phyloP scores from a whole-genome alignment of 2,888 invertebrate species.

The Xylota segnis region DNA sequence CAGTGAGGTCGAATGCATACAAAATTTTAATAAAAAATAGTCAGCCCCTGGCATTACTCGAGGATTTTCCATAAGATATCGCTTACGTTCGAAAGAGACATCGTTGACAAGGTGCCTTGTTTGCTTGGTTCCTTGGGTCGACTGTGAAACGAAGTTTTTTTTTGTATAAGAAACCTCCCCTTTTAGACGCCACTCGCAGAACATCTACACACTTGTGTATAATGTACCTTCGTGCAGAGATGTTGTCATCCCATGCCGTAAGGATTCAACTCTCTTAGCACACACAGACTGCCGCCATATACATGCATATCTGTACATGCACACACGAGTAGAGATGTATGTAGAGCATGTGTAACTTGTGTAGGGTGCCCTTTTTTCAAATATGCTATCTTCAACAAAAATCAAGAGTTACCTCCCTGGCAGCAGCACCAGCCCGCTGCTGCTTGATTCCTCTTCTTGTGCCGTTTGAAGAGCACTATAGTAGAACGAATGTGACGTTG shows the following conservation, averaged over 20 bases:
- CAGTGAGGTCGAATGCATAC: too few species aligned
- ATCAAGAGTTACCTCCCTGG: conserved; percentile 66
- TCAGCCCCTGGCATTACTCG: too few species aligned
- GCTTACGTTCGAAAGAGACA: too few species aligned
- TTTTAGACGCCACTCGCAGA: conserved; percentile 12
- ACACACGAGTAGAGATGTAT: neutral
- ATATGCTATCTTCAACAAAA: conserved; percentile 76
- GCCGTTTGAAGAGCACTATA: conserved; percentile 63
- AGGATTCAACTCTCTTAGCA: conserved; percentile 67
- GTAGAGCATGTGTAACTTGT: conserved; percentile 65
- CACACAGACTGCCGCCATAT: conserved; percentile 45
- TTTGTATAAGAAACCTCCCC: neutral
- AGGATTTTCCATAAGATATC: too few species aligned
- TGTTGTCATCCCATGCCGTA: conserved; percentile 69
- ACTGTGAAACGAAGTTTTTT: too few species aligned
- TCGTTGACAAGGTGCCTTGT: too few species aligned
- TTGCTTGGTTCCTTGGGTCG: too few species aligned
- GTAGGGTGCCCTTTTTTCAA: conserved; percentile 69
- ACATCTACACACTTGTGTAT: conserved; percentile 39
- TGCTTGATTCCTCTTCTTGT: conserved; percentile 1
- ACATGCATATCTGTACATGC: neutral
- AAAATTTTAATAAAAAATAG: too few species aligned
- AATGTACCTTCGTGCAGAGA: conserved; percentile 63
- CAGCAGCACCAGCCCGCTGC: too few species aligned
- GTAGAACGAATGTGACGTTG: conserved; percentile 69